Evolutionary conservation across 2,113 vertebrate species (phyloP), one percentile per base, ranked within the genome.

Genomic region (Entomyzon cyanotis): DNA sequence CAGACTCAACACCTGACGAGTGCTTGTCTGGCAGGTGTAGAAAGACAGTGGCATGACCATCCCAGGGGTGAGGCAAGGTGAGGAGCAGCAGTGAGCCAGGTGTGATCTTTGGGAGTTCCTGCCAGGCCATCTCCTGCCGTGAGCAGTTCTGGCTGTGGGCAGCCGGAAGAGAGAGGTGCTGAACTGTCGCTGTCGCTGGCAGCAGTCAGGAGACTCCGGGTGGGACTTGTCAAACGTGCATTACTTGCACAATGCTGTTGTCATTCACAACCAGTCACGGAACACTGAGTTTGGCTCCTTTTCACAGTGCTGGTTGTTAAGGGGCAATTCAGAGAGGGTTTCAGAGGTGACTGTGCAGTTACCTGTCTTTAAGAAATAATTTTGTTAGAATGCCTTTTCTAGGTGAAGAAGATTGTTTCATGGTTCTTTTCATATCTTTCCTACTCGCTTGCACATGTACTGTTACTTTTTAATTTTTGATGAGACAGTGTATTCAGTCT

Each of bases 71-170:
- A 64, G 59, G 28, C 41, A 4, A 6, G 55, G 15, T 52, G 28
- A 17, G 49, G 31, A 44, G 52, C 12, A 11, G 53, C 39, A 64
- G 49, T 6, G 65, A 83, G 47, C 15, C 8, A 6, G 53, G 15
- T 50, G 63, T 33, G 58, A 20, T 31, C 41, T 79, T 16, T 8
- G 62, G 42, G 28, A 35, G 23, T 31, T 84, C 8, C 27, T 12
- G 11, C 55, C 0, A 12, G 27, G 22, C 1, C 1, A 0, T 24
- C 6, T 47, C 0, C 1, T 15, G 0, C 33, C 25, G 2, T n/a
- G 41, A 6, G 23, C 23, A 31, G 63, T n/a, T 82, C 30, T 47
- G 76, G 22, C 39, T 53, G 16, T 31, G 1, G 10, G 21, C 60
- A 11, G 35, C 55, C 28, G 58, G 47, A 31, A 13, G 69, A 19